Conservation (phyloP, 2,113 vertebrate genomes). For the Anser cygnoides region DNA sequence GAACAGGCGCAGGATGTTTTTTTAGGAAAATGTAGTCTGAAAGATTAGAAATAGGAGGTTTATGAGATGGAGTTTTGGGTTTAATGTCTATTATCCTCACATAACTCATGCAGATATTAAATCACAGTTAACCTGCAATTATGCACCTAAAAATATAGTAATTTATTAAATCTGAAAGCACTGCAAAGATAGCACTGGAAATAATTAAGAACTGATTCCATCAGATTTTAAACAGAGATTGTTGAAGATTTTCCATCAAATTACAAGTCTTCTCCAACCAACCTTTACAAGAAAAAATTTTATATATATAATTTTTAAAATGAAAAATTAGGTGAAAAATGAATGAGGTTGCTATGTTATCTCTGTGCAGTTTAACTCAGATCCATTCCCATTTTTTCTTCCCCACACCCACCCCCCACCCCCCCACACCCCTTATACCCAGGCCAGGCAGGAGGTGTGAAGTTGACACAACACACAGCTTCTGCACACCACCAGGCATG, state of each 20-base stretch:
- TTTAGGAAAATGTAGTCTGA: background rate
- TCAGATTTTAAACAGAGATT: background rate
- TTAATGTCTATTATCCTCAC: background rate
- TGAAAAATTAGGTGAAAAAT: background rate
- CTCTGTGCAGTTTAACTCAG: background rate
- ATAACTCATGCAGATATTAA: background rate
- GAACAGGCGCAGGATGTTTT: background rate
- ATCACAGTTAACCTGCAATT: background rate
- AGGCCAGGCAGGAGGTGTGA: background rate
- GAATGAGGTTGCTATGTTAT: background rate
- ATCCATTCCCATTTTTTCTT: background rate
- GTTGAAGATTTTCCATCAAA: background rate
- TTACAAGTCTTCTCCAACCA: background rate
- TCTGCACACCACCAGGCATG: background rate
- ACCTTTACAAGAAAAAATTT: background rate
- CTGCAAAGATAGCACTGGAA: background rate
- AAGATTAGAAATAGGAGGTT: background rate
- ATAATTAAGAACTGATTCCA: background rate
- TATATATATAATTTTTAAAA: background rate
- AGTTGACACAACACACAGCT: accelerated
- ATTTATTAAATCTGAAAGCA: background rate
- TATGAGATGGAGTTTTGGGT: background rate
- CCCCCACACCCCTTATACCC: too few relatives aligned
- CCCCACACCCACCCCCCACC: background rate
- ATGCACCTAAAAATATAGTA: background rate